These are phyloP conservation scores for Acanthisitta chloris DNA, from an alignment of 2,113 vertebrate species.

Conservation along the genomic window DNA sequence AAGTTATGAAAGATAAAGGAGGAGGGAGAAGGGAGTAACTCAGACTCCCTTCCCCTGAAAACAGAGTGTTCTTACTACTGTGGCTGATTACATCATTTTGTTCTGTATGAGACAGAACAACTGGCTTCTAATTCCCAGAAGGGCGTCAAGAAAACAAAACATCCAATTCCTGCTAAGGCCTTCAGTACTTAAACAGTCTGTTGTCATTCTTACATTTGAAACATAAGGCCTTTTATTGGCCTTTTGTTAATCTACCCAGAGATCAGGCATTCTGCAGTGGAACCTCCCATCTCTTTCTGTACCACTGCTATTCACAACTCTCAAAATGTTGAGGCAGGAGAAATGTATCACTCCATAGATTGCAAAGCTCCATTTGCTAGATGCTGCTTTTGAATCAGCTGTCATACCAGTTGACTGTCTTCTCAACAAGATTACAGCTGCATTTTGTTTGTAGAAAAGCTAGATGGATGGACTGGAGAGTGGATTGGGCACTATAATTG, in stretches of 20 bases:
- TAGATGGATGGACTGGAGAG: background rate
- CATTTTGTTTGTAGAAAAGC: background rate
- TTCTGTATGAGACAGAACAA: conserved; percentile 40
- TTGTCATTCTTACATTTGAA: background rate
- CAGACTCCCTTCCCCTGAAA: background rate
- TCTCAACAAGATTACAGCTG: background rate
- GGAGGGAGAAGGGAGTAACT: background rate
- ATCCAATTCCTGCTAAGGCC: background rate
- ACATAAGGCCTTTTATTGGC: background rate
- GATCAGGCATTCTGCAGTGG: background rate
- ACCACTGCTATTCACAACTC: background rate
- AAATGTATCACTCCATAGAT: background rate
- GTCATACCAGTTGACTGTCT: background rate
- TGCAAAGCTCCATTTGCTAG: background rate
- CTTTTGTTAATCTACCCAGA: background rate
- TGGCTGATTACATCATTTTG: background rate
- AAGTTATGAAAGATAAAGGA: background rate
- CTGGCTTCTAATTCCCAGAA: background rate
- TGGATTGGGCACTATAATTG: background rate
- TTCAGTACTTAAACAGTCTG: background rate
- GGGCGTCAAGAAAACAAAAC: conserved; percentile 20
- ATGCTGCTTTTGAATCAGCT: background rate
- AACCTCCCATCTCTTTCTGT: background rate
- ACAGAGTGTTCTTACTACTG: background rate
- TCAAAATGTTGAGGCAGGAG: background rate